Conservation (phyloP, 2,113 vertebrate species). For the Raja brachyura region DNA sequence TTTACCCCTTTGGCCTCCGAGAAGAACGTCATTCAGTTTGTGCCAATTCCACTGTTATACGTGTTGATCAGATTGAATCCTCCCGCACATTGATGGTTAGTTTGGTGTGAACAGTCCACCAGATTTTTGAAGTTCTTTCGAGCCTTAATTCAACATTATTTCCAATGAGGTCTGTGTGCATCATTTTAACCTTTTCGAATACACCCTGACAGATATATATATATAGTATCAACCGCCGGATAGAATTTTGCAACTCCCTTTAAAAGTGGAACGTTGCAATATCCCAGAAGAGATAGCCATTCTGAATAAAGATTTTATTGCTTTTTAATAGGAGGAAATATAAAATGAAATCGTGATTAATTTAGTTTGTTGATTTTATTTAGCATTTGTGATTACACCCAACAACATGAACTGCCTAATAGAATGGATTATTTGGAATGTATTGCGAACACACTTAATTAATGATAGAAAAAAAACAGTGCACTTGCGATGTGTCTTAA, state of each 20-base stretch:
- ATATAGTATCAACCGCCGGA: background rate
- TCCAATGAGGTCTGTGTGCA: constrained; percentile 18
- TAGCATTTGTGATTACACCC: constrained; percentile 47
- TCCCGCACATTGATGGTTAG: constrained; percentile 1
- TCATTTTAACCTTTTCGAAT: constrained; percentile 14
- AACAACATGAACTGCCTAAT: constrained; percentile 56
- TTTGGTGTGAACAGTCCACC: constrained; percentile 14
- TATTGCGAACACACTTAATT: constrained; percentile 36
- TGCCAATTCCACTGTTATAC: constrained; percentile 22
- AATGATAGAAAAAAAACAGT: constrained; percentile 18
- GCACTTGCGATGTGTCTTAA: constrained; percentile 38
- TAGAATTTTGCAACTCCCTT: constrained; percentile 24
- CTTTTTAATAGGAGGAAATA: constrained; percentile 26
- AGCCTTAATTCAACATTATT: constrained; percentile 36
- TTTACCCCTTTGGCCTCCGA: constrained; percentile 31
- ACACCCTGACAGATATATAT: background rate
- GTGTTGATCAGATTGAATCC: background rate
- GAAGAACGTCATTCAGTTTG: constrained; percentile 34
- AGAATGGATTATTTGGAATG: constrained; percentile 37
- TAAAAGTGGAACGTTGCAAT: constrained; percentile 25
- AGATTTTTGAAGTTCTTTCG: background rate
- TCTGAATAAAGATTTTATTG: constrained; percentile 23
- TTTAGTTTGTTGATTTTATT: constrained; percentile 38
- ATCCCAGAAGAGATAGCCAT: constrained; percentile 27
- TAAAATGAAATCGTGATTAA: constrained; percentile 30